A percentile compares a stretch with the other conserved stretches of the same genome.
Evolutionary conservation across 1,140 invertebrate genomes (phyloP).

Genomic region (Telenomus remus): DNA sequence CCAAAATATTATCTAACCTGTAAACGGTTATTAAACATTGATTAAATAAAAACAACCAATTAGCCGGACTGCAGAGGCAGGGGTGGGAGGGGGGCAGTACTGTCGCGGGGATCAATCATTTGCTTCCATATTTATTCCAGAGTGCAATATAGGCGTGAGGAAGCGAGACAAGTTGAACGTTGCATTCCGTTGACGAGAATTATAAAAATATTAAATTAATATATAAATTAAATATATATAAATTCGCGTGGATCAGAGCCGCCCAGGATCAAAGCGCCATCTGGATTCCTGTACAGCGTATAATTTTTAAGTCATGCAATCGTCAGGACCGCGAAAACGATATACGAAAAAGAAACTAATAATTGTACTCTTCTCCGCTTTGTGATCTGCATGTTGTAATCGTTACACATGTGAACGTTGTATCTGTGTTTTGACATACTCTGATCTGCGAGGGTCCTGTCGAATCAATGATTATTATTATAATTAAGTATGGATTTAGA

Average conservation of each 20-base stretch:
- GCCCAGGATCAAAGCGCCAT: conserved; percentile 56
- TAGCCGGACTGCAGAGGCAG: conserved; percentile 45
- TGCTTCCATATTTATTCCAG: conserved; percentile 48
- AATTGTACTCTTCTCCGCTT: conserved; percentile 57
- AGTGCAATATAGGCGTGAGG: conserved; percentile 26
- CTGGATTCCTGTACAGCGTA: conserved; percentile 67
- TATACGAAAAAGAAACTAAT: conserved; percentile 34
- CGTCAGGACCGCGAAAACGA: conserved; percentile 19
- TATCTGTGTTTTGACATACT: conserved; percentile 57
- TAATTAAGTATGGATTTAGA: conserved; percentile 63
- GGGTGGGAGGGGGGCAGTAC: conserved; percentile 54
- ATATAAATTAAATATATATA: conserved; percentile 31
- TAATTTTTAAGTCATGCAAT: conserved; percentile 8
- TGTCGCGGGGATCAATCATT: conserved; percentile 50
- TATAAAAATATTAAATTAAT: conserved; percentile 23
- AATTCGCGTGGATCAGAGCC: conserved; percentile 35
- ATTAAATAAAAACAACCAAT: conserved; percentile 55
- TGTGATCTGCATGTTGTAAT: conserved; percentile 59
- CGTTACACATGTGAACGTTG: conserved; percentile 53
- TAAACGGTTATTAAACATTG: conserved; percentile 59
- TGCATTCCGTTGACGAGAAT: conserved; percentile 67
- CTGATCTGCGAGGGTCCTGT: conserved; percentile 49
- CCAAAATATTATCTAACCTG: conserved; percentile 64
- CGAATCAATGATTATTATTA: conserved; percentile 57
- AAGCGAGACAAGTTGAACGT: conserved; percentile 55